Evolutionary conservation across 2,888 invertebrate species (phyloP), one percentile per base, ranked within the genome.

Genomic region (Hartigia nigra): DNA sequence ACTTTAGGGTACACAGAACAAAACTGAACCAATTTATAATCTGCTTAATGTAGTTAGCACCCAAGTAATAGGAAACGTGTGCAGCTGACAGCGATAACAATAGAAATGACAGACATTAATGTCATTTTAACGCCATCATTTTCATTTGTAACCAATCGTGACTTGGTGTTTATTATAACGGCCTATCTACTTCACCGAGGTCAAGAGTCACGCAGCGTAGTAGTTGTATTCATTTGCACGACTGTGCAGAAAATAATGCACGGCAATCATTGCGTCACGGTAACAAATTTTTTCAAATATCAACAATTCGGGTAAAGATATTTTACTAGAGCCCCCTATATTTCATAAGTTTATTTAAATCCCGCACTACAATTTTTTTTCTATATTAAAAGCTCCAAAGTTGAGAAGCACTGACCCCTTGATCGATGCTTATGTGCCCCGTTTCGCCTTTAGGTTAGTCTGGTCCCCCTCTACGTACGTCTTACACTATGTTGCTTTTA

Each of bases 391-490:
- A 23, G 23, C 2, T 23, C 23, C 9, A 55, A 55, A 55, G 31
- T 78, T 86, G 86, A 85, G 86, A 82, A 76, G 36, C 84, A 80
- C 84, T 87, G 86, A 37, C 78, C 75, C 76, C 81, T 77, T 77
- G 82, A 77, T 80, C 81, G 80, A 80, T 80, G 82, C 79, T 79
- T 74, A 69, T 34, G 79, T 70, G 69, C 75, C 77, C 77, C 75
- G 75, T 76, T 74, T 31, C 31, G 34, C 74, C 69, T 74, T 31
- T 69, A 34, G 14, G 39, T 74, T n/a, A 31, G 74, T 14, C 31
- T 34, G n/a, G 32, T 69, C 39, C 76, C 72, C 55, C 55, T 37
- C 77, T 72, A 70, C 77, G 69, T 31, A 76, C 78, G 77, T 78
- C 75, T 79, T 74, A 72, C 77, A 78, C 79, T 79, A 79, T 36